These are phyloP conservation scores for Eulacestoma nigropectus DNA, from an alignment of 2,113 vertebrate species.

Conservation along the genomic window DNA sequence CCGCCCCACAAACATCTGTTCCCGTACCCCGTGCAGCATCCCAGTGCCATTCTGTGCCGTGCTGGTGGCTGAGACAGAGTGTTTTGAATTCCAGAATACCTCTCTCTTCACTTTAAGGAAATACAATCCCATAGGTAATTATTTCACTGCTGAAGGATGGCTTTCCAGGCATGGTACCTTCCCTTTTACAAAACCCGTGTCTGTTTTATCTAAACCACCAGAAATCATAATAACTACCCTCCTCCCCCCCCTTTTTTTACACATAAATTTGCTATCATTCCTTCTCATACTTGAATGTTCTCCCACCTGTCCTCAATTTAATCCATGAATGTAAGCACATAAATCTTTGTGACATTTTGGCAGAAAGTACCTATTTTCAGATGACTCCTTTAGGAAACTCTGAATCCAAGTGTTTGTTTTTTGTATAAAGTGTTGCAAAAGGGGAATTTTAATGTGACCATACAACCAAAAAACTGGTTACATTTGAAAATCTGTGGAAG, in stretches of 20 bases:
- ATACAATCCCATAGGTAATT: conserved; percentile 56
- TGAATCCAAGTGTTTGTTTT: conserved; percentile 79
- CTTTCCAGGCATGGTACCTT: conserved; percentile 34
- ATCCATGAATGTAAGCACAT: conserved; percentile 77
- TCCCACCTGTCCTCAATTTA: conserved; percentile 84
- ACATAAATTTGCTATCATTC: conserved; percentile 73
- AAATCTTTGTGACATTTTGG: conserved; percentile 82
- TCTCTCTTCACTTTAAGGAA: conserved; percentile 40
- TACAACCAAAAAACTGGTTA: conserved; percentile 41
- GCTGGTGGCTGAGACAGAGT: neutral
- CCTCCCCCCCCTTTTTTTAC: neutral
- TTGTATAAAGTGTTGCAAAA: conserved; percentile 73
- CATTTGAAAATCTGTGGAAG: conserved; percentile 46
- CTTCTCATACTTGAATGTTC: conserved; percentile 72
- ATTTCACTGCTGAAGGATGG: conserved; percentile 64
- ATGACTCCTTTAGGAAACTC: conserved; percentile 79
- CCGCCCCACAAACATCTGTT: neutral
- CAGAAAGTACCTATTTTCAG: conserved; percentile 76
- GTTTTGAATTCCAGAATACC: neutral
- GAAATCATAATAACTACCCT: conserved; percentile 59
- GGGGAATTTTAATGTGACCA: conserved; percentile 67
- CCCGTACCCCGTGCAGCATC: accelerated
- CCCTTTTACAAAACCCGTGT: conserved; percentile 7
- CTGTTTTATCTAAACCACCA: conserved; percentile 67
- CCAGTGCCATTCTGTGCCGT: neutral